A percentile compares a stretch with the other conserved stretches of the same genome.
phyloP scores from a whole-genome alignment of 2,888 invertebrate species.

The Ptychoptera albimana region DNA sequence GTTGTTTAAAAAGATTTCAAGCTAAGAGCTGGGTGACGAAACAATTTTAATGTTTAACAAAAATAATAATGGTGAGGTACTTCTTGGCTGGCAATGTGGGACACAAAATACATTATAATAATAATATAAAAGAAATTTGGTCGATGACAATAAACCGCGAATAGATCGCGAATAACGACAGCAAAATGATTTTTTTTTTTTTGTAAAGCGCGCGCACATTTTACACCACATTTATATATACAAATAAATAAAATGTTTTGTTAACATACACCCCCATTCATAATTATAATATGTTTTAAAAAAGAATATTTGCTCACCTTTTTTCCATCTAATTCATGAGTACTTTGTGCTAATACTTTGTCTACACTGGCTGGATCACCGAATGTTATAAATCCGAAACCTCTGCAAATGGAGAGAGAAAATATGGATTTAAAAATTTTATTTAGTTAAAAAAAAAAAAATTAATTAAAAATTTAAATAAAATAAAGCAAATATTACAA shows the following conservation, averaged over 20 bases:
- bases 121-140: too few relatives aligned
- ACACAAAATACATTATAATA: too few relatives aligned
- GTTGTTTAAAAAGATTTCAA: background rate
- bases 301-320: conserved; percentile 54
- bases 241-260: background rate
- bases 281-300: background rate
- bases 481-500: background rate
- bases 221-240: background rate
- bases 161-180: too few relatives aligned
- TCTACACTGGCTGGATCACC: conserved; percentile 96
- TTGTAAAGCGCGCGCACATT: background rate
- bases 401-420: conserved; percentile 48
- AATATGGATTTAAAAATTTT: too few relatives aligned
- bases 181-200: too few relatives aligned
- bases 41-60: background rate
- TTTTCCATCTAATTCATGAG: conserved; percentile 99
- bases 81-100: too few relatives aligned
- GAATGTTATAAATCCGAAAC: conserved; percentile 99
- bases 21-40: background rate
- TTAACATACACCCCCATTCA: background rate
- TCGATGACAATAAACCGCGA: too few relatives aligned
- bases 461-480: background rate
- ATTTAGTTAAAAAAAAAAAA: background rate
- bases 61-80: too few relatives aligned
- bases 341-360: conserved; percentile 95